Evolutionary conservation across 92 coral and sea anemone genomes (phyloP).

Genomic region (Siderastrea siderea): DNA sequence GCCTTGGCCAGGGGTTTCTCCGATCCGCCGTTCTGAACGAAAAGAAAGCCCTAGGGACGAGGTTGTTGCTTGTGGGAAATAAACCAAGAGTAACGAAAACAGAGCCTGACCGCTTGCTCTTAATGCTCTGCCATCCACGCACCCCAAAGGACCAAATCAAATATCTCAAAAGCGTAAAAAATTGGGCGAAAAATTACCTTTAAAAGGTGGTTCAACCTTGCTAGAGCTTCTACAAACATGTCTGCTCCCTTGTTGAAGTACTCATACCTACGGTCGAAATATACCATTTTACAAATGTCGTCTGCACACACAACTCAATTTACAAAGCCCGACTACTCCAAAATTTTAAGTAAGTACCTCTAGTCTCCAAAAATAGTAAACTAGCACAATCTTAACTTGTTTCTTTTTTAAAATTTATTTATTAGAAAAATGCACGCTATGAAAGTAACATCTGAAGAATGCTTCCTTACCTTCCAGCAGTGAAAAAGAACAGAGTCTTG

Average conservation of each 20-base stretch:
- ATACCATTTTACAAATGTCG: not conserved
- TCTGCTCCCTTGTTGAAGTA: conserved; percentile 99
- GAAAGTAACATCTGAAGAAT: not conserved
- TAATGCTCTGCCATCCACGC: too few relatives aligned
- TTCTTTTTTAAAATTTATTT: too few relatives aligned
- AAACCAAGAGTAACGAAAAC: too few relatives aligned
- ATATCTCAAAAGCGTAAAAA: not conserved
- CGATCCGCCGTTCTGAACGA: too few relatives aligned
- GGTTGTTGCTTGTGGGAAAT: too few relatives aligned
- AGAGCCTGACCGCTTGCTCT: too few relatives aligned
- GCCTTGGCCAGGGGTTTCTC: too few relatives aligned
- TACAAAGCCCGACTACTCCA: not conserved
- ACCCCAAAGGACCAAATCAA: not conserved
- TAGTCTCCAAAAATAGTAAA: too few relatives aligned
- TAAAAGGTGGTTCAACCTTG: conserved; percentile 86
- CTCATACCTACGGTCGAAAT: conserved; percentile 75
- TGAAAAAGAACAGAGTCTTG: conserved; percentile 92
- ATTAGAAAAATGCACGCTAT: too few relatives aligned
- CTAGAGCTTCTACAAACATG: conserved; percentile 88
- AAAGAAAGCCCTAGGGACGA: too few relatives aligned
- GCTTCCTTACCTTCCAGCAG: conserved; percentile 92
- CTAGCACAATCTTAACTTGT: not conserved
- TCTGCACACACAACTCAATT: not conserved
- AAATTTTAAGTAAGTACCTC: too few relatives aligned
- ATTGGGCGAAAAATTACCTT: conserved; percentile 60